phyloP scores from a whole-genome alignment of 2,113 vertebrate genomes.

The Prinia subflava region DNA sequence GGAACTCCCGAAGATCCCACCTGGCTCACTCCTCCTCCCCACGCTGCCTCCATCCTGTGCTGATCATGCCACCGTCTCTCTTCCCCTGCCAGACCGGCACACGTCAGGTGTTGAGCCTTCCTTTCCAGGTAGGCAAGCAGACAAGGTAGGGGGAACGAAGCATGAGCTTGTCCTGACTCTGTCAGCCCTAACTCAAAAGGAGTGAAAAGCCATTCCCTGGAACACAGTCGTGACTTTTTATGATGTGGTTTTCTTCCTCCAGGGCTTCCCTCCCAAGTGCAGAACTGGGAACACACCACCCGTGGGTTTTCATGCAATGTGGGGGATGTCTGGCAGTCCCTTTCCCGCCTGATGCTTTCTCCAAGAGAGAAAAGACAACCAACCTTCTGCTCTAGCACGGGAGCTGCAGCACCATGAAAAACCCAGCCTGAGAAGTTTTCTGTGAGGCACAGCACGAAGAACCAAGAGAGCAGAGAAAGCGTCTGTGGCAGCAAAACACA shows the following conservation, averaged over 20 bases:
- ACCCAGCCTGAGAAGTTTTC: neutral
- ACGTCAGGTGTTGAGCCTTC: fast-evolving
- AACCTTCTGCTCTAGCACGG: fast-evolving
- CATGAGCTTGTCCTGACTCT: neutral
- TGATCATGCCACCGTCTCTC: fast-evolving
- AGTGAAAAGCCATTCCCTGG: neutral
- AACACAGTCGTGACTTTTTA: neutral
- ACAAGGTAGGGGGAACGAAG: fast-evolving
- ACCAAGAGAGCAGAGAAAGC: neutral
- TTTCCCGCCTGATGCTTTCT: neutral
- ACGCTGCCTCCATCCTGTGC: neutral
- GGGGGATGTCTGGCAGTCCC: neutral
- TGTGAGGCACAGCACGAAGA: neutral
- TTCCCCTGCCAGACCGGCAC: neutral
- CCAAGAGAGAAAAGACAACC: neutral
- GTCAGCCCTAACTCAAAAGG: neutral
- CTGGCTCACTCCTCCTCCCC: neutral
- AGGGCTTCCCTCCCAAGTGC: neutral
- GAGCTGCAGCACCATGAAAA: neutral
- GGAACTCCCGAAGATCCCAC: neutral
- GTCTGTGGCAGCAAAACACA: neutral
- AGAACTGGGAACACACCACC: neutral
- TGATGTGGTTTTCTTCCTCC: neutral
- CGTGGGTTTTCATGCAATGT: fast-evolving
- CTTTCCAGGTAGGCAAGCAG: neutral